Percentiles rank a stretch among this genome's conserved stretches.
Evolutionary conservation across 2,113 vertebrate species (phyloP).

Genomic region (Tachysurus vachellii): DNA sequence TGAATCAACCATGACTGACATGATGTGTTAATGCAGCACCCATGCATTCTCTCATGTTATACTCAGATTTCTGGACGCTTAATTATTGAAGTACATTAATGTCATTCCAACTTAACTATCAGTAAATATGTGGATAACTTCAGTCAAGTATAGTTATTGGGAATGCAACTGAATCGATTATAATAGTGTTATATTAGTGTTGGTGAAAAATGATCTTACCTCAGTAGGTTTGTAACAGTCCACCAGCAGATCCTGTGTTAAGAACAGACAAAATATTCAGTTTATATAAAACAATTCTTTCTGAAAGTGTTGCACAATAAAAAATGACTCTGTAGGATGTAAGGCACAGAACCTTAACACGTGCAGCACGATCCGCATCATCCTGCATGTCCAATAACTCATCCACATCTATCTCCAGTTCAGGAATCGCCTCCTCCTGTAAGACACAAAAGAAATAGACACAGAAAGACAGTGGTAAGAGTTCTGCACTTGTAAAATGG

Average conservation of each 20-base stretch:
- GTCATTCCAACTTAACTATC: not conserved
- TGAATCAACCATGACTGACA: too few relatives aligned
- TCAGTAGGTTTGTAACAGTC: constrained; percentile 93
- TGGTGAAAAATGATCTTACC: constrained; percentile 67
- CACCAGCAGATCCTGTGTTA: constrained; percentile 81
- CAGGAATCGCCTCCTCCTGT: constrained; percentile 85
- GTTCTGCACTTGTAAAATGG: not conserved
- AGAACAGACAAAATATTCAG: not conserved
- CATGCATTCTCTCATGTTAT: not conserved
- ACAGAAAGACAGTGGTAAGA: not conserved
- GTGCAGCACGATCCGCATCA: constrained; percentile 80
- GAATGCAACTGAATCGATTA: not conserved
- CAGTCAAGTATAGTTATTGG: not conserved
- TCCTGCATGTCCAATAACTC: constrained; percentile 89
- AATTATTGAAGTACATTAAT: not conserved
- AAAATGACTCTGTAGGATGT: not conserved
- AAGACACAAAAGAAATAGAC: not conserved
- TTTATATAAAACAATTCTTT: not conserved
- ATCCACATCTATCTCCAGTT: constrained; percentile 90
- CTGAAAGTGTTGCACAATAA: not conserved
- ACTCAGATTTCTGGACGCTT: not conserved
- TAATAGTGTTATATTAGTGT: too few relatives aligned
- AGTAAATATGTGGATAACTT: not conserved
- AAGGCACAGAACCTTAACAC: constrained; percentile 78
- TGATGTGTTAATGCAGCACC: not conserved